These are phyloP conservation scores for Drosophila mettleri DNA, from an alignment of 2,888 invertebrate genomes.

Conservation along the genomic window DNA sequence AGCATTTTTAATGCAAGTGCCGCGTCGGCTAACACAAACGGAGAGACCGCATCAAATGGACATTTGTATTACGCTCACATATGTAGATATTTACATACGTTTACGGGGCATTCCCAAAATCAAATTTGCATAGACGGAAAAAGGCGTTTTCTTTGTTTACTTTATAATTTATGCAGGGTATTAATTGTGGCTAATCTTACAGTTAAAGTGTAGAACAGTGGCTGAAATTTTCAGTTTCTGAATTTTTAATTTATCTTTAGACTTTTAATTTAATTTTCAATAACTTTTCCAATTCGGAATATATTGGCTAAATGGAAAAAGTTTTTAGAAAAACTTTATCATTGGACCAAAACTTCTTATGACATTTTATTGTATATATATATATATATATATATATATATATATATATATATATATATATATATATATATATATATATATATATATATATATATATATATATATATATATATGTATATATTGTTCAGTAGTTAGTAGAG, in stretches of 20 bases:
- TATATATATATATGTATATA: too few species aligned
- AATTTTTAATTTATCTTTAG: neutral
- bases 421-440: too few species aligned
- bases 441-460: too few species aligned
- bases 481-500: too few species aligned
- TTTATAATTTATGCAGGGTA: neutral
- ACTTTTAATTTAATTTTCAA: too few species aligned
- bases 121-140: neutral
- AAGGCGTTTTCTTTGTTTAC: neutral
- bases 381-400: too few species aligned
- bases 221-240: neutral
- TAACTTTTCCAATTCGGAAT: too few species aligned
- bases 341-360: too few species aligned
- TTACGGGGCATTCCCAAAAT: conserved; percentile 22
- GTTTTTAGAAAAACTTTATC: too few species aligned
- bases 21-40: conserved; percentile 43
- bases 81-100: conserved; percentile 8
- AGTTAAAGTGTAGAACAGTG: neutral
- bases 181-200: neutral
- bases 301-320: too few species aligned
- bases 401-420: too few species aligned
- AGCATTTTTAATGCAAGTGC: conserved; percentile 63
- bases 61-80: conserved; percentile 50
- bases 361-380: too few species aligned
- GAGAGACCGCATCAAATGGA: conserved; percentile 52